Percentiles rank a stretch among this genome's conserved stretches.
These are phyloP conservation scores for Machaerirhynchus nigripectus DNA, from an alignment of 2,113 vertebrate genomes.

Conservation along the genomic window DNA sequence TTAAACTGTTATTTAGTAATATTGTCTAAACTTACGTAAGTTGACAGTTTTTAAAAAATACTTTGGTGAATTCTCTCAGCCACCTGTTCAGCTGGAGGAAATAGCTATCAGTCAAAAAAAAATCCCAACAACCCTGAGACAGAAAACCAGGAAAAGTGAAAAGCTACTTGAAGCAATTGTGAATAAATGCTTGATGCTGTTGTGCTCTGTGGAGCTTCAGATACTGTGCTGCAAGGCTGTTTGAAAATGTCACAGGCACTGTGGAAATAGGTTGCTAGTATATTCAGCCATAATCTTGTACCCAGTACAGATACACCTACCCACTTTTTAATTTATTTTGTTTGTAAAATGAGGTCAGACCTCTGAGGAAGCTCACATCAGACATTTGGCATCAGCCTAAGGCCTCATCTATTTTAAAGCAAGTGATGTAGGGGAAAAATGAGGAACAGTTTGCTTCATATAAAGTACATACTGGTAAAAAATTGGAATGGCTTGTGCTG, in stretches of 20 bases:
- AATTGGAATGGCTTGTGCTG: not conserved
- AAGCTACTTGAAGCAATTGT: not conserved
- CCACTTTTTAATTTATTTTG: not conserved
- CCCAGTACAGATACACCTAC: not conserved
- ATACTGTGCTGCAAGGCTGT: not conserved
- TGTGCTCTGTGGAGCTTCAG: not conserved
- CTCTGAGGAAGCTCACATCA: not conserved
- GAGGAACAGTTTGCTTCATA: not conserved
- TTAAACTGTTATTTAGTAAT: not conserved
- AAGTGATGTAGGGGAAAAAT: not conserved
- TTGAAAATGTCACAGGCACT: not conserved
- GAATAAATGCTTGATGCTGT: not conserved
- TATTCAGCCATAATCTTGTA: not conserved
- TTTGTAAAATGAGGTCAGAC: not conserved
- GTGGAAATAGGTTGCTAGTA: not conserved
- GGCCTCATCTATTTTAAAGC: not conserved
- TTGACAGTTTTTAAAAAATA: not conserved
- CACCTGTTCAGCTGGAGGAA: not conserved
- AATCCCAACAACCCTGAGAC: rapidly evolving
- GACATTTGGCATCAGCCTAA: not conserved
- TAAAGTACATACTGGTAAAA: not conserved
- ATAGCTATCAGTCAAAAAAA: not conserved
- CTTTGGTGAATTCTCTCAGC: not conserved
- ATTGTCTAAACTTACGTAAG: not conserved
- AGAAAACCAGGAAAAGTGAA: not conserved